Base-by-base conservation (phyloP, 2,888 invertebrate species). In the Drosophila imparisetae region DNA sequence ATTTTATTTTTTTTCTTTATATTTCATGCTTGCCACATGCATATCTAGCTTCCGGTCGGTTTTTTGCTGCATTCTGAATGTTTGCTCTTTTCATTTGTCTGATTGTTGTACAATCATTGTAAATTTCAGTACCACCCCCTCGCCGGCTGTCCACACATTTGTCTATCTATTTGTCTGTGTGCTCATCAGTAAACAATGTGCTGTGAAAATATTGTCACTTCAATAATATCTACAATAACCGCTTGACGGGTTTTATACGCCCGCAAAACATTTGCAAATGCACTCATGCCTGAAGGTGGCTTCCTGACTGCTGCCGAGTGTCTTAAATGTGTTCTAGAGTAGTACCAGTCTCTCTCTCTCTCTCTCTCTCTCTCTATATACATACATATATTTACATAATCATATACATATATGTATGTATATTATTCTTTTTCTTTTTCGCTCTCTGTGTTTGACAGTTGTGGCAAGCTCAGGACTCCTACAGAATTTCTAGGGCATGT, bases 141-240 rank as follows among this genome's bases (percentile, higher is more conserved):
- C 34, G 27, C 10, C 10, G 24, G 27, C 30, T 13, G n/a, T 50
- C 34, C 4, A 10, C 4, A 11, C 32, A 30, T 27, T 24, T 34
- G 18, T 32, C 48, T 49, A 30, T 49, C 48, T 49, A 40, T 50
- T 40, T 52, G 38, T 27, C 42, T 30, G 34, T 54, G 60, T 32
- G 64, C 40, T 52, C 50, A 49, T 72, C 78, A 78, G 70, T 72
- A 75, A 80, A 75, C 72, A 74, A 80, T 79, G 71, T 63, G 36
- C 59, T 74, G 62, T 66, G 60, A 67, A 78, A 68, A 66, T 79
- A 71, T 69, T 71, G 64, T 57, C 57, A 53, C 54, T 38, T 64
- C 72, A 69, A 78, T 72, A 72, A 71, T 70, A 80, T 85, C 70
- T 75, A 76, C 76, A 85, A 76, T 70, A 72, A 57, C 59, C 62